Conservation (phyloP, 2,888 invertebrate species). For the Stegophylla sp. region DNA sequence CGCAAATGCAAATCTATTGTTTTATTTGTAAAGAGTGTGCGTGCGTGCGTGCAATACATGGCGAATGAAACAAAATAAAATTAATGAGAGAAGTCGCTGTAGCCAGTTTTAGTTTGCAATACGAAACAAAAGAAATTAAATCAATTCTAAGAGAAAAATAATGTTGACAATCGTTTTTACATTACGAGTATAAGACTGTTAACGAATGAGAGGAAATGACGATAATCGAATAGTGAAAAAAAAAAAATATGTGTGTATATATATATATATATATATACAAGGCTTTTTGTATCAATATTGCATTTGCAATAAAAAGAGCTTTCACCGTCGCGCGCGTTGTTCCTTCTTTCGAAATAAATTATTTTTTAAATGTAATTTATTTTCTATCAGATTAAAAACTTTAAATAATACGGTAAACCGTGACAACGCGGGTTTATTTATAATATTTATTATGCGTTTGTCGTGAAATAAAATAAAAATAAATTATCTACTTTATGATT, state of each 20-base stretch:
- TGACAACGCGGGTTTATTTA: not conserved
- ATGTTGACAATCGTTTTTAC: not conserved
- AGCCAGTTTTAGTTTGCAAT: not conserved
- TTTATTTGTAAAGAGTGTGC: not conserved
- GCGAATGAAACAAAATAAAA: no score
- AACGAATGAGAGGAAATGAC: not conserved
- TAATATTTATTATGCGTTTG: slow-evolving; percentile 3
- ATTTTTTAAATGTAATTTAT: slow-evolving; percentile 21
- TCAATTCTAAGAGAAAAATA: not conserved
- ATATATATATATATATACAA: not conserved
- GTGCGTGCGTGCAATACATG: not conserved
- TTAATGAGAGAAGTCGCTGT: not conserved
- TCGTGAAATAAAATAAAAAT: not conserved
- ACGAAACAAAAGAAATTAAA: not conserved
- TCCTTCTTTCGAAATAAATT: not conserved
- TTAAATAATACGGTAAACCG: slow-evolving; percentile 27
- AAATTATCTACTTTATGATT: slow-evolving; percentile 7
- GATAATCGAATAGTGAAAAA: not conserved
- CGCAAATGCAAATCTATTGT: not conserved
- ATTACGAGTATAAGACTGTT: not conserved
- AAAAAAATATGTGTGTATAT: not conserved
- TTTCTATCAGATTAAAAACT: slow-evolving; percentile 20
- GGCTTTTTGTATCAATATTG: not conserved
- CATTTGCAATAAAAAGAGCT: not conserved
- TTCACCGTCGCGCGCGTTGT: not conserved